Evolutionary conservation across 2,888 invertebrate species (phyloP).

Genomic region (Diabrotica balteata): DNA sequence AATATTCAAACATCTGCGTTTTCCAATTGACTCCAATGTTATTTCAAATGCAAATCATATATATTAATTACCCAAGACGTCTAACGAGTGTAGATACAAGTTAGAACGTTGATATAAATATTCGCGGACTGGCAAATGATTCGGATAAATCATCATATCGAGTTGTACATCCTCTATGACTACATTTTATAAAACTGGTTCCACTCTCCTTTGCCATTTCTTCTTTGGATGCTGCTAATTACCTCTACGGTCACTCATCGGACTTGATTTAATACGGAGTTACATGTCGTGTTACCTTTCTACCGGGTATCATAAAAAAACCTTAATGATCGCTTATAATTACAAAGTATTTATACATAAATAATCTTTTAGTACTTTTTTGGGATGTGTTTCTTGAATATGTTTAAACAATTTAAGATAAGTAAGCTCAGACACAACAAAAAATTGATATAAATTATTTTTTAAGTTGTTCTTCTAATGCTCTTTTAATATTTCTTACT

Average conservation of each 20-base stretch:
- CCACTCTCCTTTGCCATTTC: conserved; percentile 2
- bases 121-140: conserved; percentile 34
- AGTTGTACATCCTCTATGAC: conserved; percentile 13
- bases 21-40: conserved; percentile 7
- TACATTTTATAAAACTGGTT: conserved; percentile 21
- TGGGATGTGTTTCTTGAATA: too few relatives aligned
- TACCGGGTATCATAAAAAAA: too few relatives aligned
- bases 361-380: too few relatives aligned
- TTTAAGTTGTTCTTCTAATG: too few relatives aligned
- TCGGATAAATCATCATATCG: conserved; percentile 31
- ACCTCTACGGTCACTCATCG: conserved; percentile 9
- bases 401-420: too few relatives aligned
- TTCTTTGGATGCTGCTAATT: conserved; percentile 5
- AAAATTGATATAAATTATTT: too few relatives aligned
- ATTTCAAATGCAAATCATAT: conserved; percentile 31
- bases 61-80: conserved; percentile 33
- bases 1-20: too few relatives aligned
- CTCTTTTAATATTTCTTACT: too few relatives aligned
- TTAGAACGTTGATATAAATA: conserved; percentile 30
- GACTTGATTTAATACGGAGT: conserved; percentile 3
- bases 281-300: too few relatives aligned
- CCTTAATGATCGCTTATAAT: too few relatives aligned
- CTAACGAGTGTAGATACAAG: conserved; percentile 30
- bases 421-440: too few relatives aligned
- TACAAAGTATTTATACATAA: too few relatives aligned